phyloP scores from a whole-genome alignment of 2,113 vertebrate species.

The Gambusia holbrooki region DNA sequence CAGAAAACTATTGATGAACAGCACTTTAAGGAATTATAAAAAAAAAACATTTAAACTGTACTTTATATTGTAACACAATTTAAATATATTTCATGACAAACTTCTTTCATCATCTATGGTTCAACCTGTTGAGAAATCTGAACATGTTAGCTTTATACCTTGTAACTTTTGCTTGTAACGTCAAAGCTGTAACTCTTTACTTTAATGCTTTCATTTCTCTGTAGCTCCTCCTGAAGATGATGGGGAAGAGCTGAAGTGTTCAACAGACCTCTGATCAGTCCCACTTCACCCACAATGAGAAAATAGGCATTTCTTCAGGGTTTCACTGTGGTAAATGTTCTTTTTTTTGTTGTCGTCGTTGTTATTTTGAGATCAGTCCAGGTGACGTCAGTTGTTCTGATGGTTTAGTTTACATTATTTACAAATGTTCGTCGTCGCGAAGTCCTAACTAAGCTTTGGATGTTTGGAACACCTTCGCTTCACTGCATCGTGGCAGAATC shows the following conservation, averaged over 20 bases:
- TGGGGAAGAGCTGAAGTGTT: slow-evolving; percentile 72
- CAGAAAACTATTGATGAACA: too few relatives aligned
- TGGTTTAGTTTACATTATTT: slow-evolving; percentile 1
- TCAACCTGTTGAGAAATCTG: too few relatives aligned
- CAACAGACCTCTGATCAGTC: slow-evolving; percentile 28
- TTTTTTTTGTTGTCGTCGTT: too few relatives aligned
- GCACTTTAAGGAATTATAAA: not conserved
- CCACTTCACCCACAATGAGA: slow-evolving; percentile 12
- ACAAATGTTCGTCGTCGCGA: slow-evolving; percentile 1
- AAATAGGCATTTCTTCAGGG: slow-evolving; percentile 35
- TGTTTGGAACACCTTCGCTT: not conserved
- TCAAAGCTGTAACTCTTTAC: not conserved
- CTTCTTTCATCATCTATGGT: not conserved
- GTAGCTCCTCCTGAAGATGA: slow-evolving; percentile 79
- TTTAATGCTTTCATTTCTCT: not conserved
- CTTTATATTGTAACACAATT: not conserved
- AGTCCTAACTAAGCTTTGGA: not conserved
- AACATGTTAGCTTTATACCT: too few relatives aligned
- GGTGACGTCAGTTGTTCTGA: not conserved
- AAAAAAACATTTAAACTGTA: not conserved
- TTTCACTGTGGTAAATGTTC: slow-evolving; percentile 24
- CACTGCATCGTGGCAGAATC: slow-evolving; percentile 9
- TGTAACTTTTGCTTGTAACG: too few relatives aligned
- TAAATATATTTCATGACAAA: not conserved
- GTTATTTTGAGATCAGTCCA: slow-evolving; percentile 1